phyloP scores from a whole-genome alignment of 2,888 invertebrate species.

The Cantharis nigra region DNA sequence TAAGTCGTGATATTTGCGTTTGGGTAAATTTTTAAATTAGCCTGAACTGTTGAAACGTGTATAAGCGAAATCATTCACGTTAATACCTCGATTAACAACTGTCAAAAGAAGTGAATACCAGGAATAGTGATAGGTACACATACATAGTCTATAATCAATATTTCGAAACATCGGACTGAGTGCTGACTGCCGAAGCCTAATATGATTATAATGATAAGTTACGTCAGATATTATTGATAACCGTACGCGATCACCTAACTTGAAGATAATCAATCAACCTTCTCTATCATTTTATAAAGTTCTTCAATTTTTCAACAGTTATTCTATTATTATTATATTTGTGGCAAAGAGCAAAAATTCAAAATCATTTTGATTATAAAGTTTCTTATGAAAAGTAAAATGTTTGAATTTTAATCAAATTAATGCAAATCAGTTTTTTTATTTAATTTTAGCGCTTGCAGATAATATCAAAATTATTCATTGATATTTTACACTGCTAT shows the following conservation, averaged over 20 bases:
- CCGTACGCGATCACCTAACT: constrained; percentile 31
- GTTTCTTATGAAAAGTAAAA: background rate
- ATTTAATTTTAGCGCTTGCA: too few species aligned
- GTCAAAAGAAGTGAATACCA: constrained; percentile 25
- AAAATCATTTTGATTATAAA: background rate
- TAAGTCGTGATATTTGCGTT: background rate
- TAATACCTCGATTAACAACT: constrained; percentile 31
- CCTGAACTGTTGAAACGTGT: background rate
- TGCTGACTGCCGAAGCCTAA: constrained; percentile 44
- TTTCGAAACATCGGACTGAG: constrained; percentile 36
- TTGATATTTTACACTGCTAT: too few species aligned
- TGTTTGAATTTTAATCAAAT: background rate
- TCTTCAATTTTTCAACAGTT: constrained; percentile 43
- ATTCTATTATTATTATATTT: constrained; percentile 43
- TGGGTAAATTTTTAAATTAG: background rate
- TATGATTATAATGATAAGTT: constrained; percentile 54
- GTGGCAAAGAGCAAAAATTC: background rate
- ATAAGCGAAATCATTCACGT: constrained; percentile 17
- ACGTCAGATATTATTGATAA: constrained; percentile 52
- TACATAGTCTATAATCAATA: constrained; percentile 41
- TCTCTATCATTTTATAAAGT: constrained; percentile 40
- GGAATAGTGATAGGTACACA: constrained; percentile 20
- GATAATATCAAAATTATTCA: too few species aligned
- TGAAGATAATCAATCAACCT: constrained; percentile 46
- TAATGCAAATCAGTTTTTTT: background rate